phyloP scores from a whole-genome alignment of 2,888 invertebrate genomes.

The Drosophila pseudotakahashii region DNA sequence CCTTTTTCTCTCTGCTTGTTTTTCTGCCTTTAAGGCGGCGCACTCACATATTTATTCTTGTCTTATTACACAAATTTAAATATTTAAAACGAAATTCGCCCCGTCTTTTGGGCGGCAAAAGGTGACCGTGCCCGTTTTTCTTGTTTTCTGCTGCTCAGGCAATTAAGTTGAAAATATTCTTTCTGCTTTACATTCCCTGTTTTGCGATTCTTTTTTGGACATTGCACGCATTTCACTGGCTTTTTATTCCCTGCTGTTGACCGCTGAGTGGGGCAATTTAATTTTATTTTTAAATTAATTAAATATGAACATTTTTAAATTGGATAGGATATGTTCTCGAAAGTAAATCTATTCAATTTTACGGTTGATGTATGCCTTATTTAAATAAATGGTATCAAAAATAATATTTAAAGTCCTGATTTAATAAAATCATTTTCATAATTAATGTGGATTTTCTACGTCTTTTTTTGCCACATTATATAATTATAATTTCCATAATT shows the following conservation, averaged over 20 bases:
- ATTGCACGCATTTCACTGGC: slow-evolving; percentile 52
- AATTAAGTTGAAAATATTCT: slow-evolving; percentile 75
- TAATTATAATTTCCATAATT: no score
- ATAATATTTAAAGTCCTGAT: no score
- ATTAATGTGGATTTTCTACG: no score
- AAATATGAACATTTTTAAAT: no score
- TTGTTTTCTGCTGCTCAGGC: slow-evolving; percentile 39
- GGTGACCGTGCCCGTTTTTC: slow-evolving; percentile 30
- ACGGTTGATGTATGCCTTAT: no score
- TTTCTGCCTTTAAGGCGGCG: slow-evolving; percentile 25
- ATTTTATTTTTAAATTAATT: no score
- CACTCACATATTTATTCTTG: slow-evolving; percentile 54
- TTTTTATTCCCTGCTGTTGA: slow-evolving; percentile 55
- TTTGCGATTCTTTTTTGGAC: slow-evolving; percentile 6
- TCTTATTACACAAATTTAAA: slow-evolving; percentile 63
- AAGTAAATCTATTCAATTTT: no score
- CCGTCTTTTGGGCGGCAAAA: not conserved
- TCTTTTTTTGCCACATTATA: no score
- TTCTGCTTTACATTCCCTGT: slow-evolving; percentile 19
- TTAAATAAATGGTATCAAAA: no score
- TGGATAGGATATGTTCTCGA: no score
- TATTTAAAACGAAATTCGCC: slow-evolving; percentile 35
- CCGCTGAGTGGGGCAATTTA: slow-evolving; percentile 71
- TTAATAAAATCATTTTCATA: no score
- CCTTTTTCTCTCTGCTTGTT: slow-evolving; percentile 11